A percentile compares a stretch with the other conserved stretches of the same genome.
These are phyloP conservation scores for Drosophila cracens DNA, from an alignment of 2,888 invertebrate genomes.

Conservation along the genomic window DNA sequence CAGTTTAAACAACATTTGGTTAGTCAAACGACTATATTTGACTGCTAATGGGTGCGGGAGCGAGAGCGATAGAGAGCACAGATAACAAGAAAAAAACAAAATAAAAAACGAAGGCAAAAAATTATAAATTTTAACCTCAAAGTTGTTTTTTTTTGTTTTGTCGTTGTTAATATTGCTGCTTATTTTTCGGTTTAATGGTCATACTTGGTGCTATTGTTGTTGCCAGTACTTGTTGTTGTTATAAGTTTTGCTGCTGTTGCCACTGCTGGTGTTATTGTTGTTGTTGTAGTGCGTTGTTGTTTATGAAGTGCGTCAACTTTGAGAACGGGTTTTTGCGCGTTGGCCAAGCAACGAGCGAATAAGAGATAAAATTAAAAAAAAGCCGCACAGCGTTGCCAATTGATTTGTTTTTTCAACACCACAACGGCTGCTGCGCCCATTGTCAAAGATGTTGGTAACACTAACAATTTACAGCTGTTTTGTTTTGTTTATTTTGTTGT, in stretches of 20 bases:
- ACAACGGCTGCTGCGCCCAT: neutral
- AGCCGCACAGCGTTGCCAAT: constrained; percentile 57
- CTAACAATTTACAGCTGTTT: constrained; percentile 43
- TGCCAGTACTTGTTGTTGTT: constrained; percentile 14
- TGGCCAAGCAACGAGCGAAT: constrained; percentile 34
- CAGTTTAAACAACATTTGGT: constrained; percentile 20
- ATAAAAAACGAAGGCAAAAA: constrained; percentile 30
- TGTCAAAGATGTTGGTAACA: constrained; percentile 33
- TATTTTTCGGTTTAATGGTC: constrained; percentile 61
- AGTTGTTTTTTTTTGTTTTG: constrained; percentile 29
- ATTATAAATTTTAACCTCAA: constrained; percentile 63
- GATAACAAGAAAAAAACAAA: constrained; percentile 9
- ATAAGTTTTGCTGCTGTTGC: constrained; percentile 17
- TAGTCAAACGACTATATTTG: constrained; percentile 22
- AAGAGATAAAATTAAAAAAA: constrained; percentile 10
- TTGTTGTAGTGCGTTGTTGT: constrained; percentile 24
- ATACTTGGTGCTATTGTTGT: constrained; percentile 16
- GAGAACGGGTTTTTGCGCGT: constrained; percentile 58
- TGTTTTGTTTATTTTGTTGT: neutral
- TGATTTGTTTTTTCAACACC: constrained; percentile 22
- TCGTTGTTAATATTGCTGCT: constrained; percentile 24
- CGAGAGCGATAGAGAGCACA: neutral
- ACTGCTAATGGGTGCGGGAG: constrained; percentile 3
- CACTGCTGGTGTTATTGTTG: constrained; percentile 1
- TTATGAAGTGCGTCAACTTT: constrained; percentile 58